Evolutionary conservation across 2,888 invertebrate species (phyloP).

Genomic region (Creontiades dilutus): DNA sequence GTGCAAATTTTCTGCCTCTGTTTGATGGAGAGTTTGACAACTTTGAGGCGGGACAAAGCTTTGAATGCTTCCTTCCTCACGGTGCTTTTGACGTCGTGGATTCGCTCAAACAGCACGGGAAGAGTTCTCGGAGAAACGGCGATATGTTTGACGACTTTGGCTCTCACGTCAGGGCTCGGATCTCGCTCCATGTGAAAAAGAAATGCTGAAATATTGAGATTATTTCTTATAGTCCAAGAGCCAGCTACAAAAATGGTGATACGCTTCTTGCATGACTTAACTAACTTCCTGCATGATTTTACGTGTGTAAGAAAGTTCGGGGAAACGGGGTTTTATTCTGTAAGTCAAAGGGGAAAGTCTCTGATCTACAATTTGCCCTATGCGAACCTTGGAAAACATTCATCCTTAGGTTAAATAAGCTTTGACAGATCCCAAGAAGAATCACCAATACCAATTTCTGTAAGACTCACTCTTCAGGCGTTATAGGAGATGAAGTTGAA

Average conservation of each 20-base stretch:
- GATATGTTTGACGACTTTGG: constrained; percentile 86
- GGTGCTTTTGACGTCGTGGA: constrained; percentile 88
- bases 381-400: too few relatives aligned
- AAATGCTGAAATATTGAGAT: constrained; percentile 79
- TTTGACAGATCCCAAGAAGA: too few relatives aligned
- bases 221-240: neutral
- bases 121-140: constrained; percentile 86
- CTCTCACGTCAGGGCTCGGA: constrained; percentile 86
- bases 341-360: too few relatives aligned
- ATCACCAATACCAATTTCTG: too few relatives aligned
- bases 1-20: constrained; percentile 83
- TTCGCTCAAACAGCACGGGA: constrained; percentile 84
- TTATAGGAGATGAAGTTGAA: too few relatives aligned
- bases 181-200: constrained; percentile 86
- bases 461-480: too few relatives aligned
- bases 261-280: too few relatives aligned
- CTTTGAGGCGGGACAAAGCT: constrained; percentile 80
- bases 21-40: constrained; percentile 82
- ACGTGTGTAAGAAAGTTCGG: too few relatives aligned
- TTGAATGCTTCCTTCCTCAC: constrained; percentile 84
- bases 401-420: too few relatives aligned
- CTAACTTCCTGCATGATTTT: too few relatives aligned
- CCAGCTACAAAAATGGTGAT: neutral
- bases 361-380: too few relatives aligned
- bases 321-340: too few relatives aligned